Evolutionary conservation across 2,888 invertebrate genomes (phyloP), one percentile per base, ranked within the genome.

Genomic region (Ernsta delagoae): DNA sequence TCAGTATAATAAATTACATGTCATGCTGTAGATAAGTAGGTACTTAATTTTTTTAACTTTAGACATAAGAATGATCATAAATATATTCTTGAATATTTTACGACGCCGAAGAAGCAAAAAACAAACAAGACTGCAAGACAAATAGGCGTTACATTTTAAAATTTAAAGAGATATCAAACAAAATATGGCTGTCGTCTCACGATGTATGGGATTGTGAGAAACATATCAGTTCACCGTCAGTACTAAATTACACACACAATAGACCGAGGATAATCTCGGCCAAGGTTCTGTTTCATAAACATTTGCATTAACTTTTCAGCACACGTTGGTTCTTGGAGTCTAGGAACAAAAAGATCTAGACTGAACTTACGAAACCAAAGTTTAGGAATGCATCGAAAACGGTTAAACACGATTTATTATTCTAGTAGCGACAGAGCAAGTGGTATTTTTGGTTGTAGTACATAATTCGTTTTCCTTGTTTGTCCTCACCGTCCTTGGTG

Each of bases 261-360:
- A 67, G 59, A 70, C 65, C 77, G 72, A 76, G 73, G 71, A 79
- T 81, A 78, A 89, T 84, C 75, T 85, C 80, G 89, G 91, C 80
- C 92, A 92, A 90, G 92, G 92, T 78, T 81, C 72, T 79, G 83
- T 90, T 90, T 85, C 88, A 86, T 85, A 89, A 90, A 87, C 81
- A 65, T 61, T 61, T 48, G 56, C 78, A 88, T 90, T 88, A 88
- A 79, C 75, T 74, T 91, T 89, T 88, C 91, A 75, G 72, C 73
- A 75, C 80, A 78, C 81, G 82, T 84, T 78, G 16, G 73, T 73
- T 75, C 75, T 74, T 79, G 76, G 78, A 76, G 75, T 73, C 75
- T 79, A 78, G 83, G 78, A 83, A 89, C 86, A 88, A 89, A 66
- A 83, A 82, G 77, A 75, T 73, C 75, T 78, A 81, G 78, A 79